Evolutionary conservation across 2,797 vertebrate genomes (phyloP), one percentile per base, ranked within the genome.

Genomic region (Enteromius mattozi): DNA sequence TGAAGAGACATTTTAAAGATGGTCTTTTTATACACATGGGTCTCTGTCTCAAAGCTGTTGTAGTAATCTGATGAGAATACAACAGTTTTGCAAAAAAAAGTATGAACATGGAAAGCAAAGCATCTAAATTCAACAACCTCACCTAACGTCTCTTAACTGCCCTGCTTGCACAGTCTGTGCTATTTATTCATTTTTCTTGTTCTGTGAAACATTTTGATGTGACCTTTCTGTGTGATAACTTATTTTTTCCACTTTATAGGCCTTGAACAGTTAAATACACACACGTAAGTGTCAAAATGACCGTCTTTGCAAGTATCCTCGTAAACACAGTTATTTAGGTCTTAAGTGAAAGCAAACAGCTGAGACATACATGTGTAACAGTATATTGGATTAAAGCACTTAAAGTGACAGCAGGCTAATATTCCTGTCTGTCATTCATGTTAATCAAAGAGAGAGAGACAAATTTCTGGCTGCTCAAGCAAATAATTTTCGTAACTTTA

Each of bases 1-100:
- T 21, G 42, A 51, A 81, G 76, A 87, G 65, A 54, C 33, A 68
- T 72, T 49, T 70, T 30, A 70, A 51, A 47, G 27, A 76, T 81
- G 16, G 59, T 65, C 14, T 77, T 82, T 84, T 9, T 24, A 33
- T 81, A 47, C n/a, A 72, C 71, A 37, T 3, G 12, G 16, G 74
- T 54, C 7, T 47, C 42, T 27, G 21, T 56, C 24, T 80, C n/a
- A 71, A 56, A 56, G 74, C 19, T 59, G 30, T 33, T 33, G 27
- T 56, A 56, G n/a, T 51, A 13, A 19, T 63, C 16, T 21, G 13
- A 27, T 72, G 2, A 61, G 24, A 72, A 13, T 1, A 33, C 37
- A 42, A 80, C 0, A 59, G 6, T 19, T 42, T 45, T 42, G 33
- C 4, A 8, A 54, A 24, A 37, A 68, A n/a, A n/a, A n/a, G n/a